Evolutionary conservation across 2,113 vertebrate genomes (phyloP), one percentile per base, ranked within the genome.

Genomic region (Microcebus tavaratra): DNA sequence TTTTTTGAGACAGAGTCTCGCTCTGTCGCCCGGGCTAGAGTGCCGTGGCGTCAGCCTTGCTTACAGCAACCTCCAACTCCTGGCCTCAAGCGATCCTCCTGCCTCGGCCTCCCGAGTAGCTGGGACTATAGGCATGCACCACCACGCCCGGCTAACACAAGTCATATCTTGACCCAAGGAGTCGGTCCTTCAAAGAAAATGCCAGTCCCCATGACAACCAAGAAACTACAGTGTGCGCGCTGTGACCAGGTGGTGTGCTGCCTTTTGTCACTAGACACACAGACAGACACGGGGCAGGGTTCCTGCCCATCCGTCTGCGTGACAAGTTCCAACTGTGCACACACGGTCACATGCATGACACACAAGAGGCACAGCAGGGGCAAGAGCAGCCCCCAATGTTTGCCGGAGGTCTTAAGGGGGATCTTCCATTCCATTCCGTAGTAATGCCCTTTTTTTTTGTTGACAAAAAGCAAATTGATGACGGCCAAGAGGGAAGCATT

Each of bases 401-500:
- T 99, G 98, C 98, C 97, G 97, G 98, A 98, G 98, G 98, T 98
- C 98, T 98, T 98, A 98, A 96, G 98, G 98, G 98, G 98, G 97
- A 99, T 98, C 98, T 98, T 98, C 98, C 96, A 97, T 99, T 99
- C 99, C 99, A 99, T 99, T 99, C 97, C 86, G 97, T 98, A 98
- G 98, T 98, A 98, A 98, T 99, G 99, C 99, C 99, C 98, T 99
- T 99, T 48, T 99, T 99, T 99, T 98, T 98, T 99, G 99, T 99
- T 99, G 99, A 99, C 99, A 99, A 99, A 99, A 99, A 99, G 99
- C 99, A 99, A 99, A 99, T 99, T 99, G 99, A 99, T 99, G 99
- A 99, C 98, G 98, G 99, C 98, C 98, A 97, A 98, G 98, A 98
- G 98, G 98, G 98, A 99, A 98, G 98, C 98, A 98, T 98, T 99